Percentiles rank a stretch among this genome's conserved stretches.
Evolutionary conservation across 53 echinoderm and acorn worm genomes (phyloP).

Genomic region (Hippasteria phrygiana): DNA sequence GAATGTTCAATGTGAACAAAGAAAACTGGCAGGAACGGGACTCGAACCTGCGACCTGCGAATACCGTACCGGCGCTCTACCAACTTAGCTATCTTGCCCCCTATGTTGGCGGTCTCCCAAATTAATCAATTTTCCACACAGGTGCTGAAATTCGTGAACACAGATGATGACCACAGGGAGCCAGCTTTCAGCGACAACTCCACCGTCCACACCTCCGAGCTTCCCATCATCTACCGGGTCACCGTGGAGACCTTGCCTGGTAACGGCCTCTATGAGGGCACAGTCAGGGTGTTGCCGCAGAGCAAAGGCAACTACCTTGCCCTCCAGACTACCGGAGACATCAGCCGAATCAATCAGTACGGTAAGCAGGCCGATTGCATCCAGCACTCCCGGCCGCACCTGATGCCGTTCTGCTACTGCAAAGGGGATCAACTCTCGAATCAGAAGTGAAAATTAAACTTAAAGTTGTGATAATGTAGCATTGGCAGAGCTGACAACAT

Average conservation of each 20-base stretch:
- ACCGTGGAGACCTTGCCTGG: conserved; percentile 75
- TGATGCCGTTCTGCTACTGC: conserved; percentile 64
- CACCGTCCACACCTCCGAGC: conserved; percentile 49
- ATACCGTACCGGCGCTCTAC: no score
- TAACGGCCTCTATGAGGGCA: conserved; percentile 69
- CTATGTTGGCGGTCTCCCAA: neutral
- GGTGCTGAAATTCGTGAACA: conserved; percentile 61
- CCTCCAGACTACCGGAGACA: conserved; percentile 28
- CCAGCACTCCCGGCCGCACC: conserved; percentile 20
- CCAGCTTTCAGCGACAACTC: conserved; percentile 44
- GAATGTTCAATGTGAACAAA: no score
- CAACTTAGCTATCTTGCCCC: no score
- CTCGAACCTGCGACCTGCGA: neutral
- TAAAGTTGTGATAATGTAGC: no score
- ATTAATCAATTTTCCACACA: conserved; percentile 13
- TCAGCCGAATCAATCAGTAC: conserved; percentile 74
- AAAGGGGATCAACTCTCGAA: neutral
- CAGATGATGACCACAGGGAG: conserved; percentile 30
- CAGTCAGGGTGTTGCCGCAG: conserved; percentile 39
- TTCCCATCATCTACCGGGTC: conserved; percentile 59
- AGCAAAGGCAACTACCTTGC: neutral
- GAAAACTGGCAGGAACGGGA: neutral
- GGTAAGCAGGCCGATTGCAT: conserved; percentile 65
- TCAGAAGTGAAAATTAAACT: neutral
- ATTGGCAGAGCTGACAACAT: no score